A percentile compares a stretch with the other conserved stretches of the same genome.
phyloP scores from a whole-genome alignment of 2,888 invertebrate genomes.

The Drosophila stalkeri region DNA sequence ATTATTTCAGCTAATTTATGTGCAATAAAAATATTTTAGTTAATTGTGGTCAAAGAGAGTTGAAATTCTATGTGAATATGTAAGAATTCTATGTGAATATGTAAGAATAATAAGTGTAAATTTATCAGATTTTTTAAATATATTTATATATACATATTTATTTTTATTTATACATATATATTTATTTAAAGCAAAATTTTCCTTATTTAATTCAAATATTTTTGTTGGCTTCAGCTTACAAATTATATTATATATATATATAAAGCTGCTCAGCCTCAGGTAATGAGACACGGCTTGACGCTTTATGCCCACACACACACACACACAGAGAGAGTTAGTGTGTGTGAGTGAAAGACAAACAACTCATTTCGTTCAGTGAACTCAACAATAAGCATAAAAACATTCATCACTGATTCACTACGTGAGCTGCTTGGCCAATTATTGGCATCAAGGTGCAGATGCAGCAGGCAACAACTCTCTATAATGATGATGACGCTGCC shows the following conservation, averaged over 20 bases:
- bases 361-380: conserved; percentile 81
- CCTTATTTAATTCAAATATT: neutral
- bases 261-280: conserved; percentile 20
- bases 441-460: conserved; percentile 63
- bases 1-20: conserved; percentile 13
- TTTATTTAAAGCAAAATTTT: neutral
- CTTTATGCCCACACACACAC: conserved; percentile 45
- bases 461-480: conserved; percentile 10
- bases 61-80: neutral
- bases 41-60: neutral
- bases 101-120: neutral
- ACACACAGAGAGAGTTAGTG: conserved; percentile 8
- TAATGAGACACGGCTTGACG: conserved; percentile 24
- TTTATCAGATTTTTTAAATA: neutral
- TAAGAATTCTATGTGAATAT: neutral
- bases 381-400: conserved; percentile 82
- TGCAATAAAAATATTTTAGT: neutral
- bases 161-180: neutral
- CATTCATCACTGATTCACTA: conserved; percentile 81
- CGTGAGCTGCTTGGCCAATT: conserved; percentile 78
- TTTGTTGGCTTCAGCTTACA: neutral
- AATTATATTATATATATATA: conserved; percentile 1
- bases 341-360: conserved; percentile 62
- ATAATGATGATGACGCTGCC: neutral
- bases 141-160: neutral